These are phyloP conservation scores for Mystacides longicornis DNA, from an alignment of 2,888 invertebrate genomes.

Conservation along the genomic window DNA sequence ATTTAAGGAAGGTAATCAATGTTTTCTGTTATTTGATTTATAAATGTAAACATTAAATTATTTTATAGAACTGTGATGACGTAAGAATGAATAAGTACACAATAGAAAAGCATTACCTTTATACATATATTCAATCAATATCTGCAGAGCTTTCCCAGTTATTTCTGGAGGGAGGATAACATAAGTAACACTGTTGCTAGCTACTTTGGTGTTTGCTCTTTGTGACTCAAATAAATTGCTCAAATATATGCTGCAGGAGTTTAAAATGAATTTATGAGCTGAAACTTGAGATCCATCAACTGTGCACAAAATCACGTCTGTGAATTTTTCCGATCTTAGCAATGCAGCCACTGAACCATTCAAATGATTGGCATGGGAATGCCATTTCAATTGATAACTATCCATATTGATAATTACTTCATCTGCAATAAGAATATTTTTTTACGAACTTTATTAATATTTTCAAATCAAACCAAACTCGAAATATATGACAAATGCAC, in stretches of 20 bases:
- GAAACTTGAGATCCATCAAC: slow-evolving; percentile 73
- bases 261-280: slow-evolving; percentile 77
- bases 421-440: too few species aligned
- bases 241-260: slow-evolving; percentile 64
- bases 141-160: slow-evolving; percentile 70
- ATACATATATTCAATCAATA: slow-evolving; percentile 81
- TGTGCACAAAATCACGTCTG: slow-evolving; percentile 74
- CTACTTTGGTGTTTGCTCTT: slow-evolving; percentile 41
- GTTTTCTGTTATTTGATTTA: too few species aligned
- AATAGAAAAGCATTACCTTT: too few species aligned
- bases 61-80: too few species aligned
- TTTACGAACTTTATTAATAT: too few species aligned
- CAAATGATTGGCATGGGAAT: slow-evolving; percentile 74
- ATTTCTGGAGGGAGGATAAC: slow-evolving; percentile 77
- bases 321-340: slow-evolving; percentile 71
- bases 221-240: slow-evolving; percentile 44
- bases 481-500: too few species aligned
- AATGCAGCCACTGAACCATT: slow-evolving; percentile 74
- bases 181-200: slow-evolving; percentile 51
- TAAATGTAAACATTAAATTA: too few species aligned
- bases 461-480: too few species aligned
- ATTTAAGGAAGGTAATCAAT: too few species aligned
- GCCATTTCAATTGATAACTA: slow-evolving; percentile 85
- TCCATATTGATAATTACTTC: slow-evolving; percentile 44
- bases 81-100: too few species aligned